These are phyloP conservation scores for Psittacula echo DNA, from an alignment of 2,797 vertebrate genomes.

Conservation along the genomic window DNA sequence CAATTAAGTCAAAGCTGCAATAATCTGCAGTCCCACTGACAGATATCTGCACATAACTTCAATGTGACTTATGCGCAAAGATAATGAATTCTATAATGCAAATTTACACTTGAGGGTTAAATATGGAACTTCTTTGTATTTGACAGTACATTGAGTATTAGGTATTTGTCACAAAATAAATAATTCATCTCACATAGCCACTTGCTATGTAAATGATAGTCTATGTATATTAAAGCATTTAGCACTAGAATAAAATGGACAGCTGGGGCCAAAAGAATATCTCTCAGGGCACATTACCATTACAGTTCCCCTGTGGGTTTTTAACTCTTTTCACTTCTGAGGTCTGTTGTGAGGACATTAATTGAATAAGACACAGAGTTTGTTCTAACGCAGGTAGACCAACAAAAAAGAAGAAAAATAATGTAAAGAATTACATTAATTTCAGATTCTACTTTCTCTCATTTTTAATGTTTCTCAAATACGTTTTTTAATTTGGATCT, in stretches of 20 bases:
- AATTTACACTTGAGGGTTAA: constrained; percentile 79
- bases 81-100: constrained; percentile 79
- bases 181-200: constrained; percentile 78
- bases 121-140: constrained; percentile 76
- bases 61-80: constrained; percentile 77
- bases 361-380: constrained; percentile 59
- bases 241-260: constrained; percentile 80
- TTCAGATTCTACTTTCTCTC: not conserved
- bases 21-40: constrained; percentile 58
- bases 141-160: constrained; percentile 73
- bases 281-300: constrained; percentile 75
- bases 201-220: constrained; percentile 84
- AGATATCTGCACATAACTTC: constrained; percentile 66
- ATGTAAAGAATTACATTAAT: not conserved
- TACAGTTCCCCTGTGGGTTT: constrained; percentile 69
- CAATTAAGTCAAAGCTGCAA: constrained; percentile 67
- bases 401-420: not conserved
- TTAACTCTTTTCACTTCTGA: constrained; percentile 76
- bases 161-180: constrained; percentile 80
- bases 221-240: constrained; percentile 81
- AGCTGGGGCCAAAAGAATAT: constrained; percentile 79
- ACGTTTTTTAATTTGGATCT: not conserved
- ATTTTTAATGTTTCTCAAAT: not conserved
- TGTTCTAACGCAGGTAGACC: constrained; percentile 4
- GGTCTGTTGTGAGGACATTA: constrained; percentile 63